These are phyloP conservation scores for Trachelus stipa DNA, from an alignment of 2,888 invertebrate species.

Conservation along the genomic window DNA sequence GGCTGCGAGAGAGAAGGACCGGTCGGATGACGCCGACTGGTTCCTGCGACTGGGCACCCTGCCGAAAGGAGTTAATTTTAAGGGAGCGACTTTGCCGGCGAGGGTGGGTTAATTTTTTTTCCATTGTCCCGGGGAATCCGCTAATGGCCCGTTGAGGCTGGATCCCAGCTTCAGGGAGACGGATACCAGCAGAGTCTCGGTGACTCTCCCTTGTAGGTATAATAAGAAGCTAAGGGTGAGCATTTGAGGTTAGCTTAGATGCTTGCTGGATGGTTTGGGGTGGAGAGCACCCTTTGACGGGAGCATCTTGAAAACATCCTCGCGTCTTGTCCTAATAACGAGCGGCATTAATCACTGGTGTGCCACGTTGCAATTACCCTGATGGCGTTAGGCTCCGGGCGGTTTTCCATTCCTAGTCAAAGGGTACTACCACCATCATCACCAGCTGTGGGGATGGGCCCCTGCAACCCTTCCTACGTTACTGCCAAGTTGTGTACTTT, in stretches of 20 bases:
- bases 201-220: not conserved
- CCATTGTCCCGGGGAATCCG: conserved; percentile 8
- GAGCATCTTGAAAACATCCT: conserved; percentile 46
- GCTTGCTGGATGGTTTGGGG: not conserved
- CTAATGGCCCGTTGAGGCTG: conserved; percentile 1
- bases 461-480: not conserved
- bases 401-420: conserved; percentile 36
- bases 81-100: conserved; percentile 1
- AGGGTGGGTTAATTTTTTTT: conserved; percentile 9
- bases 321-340: conserved; percentile 54
- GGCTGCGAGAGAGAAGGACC: not conserved
- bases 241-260: not conserved
- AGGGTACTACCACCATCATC: conserved; percentile 23
- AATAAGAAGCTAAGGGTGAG: not conserved
- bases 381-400: conserved; percentile 46
- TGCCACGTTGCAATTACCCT: conserved; percentile 53
- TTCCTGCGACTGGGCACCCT: not conserved
- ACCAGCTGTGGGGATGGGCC: no score
- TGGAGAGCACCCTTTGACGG: conserved; percentile 43
- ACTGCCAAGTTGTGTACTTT: not conserved
- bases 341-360: conserved; percentile 56
- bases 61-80: conserved; percentile 11
- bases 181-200: not conserved
- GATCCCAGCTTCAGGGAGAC: not conserved
- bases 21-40: not conserved